Conservation (phyloP, 2,888 invertebrate species). For the Scaptomyza flava region DNA sequence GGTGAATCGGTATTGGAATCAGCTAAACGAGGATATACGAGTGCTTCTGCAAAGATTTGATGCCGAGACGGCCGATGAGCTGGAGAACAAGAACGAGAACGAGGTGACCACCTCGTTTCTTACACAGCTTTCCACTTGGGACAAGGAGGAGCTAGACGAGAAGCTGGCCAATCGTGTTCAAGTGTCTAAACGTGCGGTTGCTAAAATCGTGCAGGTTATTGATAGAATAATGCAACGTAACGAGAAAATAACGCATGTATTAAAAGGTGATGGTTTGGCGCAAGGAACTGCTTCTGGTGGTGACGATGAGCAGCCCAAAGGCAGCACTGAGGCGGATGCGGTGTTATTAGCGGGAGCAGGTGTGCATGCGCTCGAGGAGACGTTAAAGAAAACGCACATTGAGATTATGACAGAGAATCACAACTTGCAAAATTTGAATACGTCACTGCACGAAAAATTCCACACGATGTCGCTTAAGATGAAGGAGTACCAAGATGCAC, state of each 20-base stretch:
- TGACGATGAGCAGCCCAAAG: conserved; percentile 48
- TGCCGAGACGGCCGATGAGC: conserved; percentile 98
- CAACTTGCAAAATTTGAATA: conserved; percentile 95
- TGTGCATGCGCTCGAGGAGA: conserved; percentile 88
- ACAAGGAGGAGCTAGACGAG: conserved; percentile 98
- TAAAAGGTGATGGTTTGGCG: conserved; percentile 87
- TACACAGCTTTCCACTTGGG: conserved; percentile 98
- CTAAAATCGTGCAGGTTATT: conserved; percentile 98
- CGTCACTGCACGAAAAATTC: conserved; percentile 95
- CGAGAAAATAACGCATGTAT: conserved; percentile 95
- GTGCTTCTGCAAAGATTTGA: conserved; percentile 97
- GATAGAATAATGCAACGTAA: conserved; percentile 97
- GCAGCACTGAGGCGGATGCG: conserved; percentile 42
- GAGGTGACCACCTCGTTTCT: conserved; percentile 98
- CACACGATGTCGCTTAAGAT: conserved; percentile 96
- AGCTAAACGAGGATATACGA: conserved; percentile 98
- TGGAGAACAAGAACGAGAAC: conserved; percentile 97
- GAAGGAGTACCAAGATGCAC: conserved; percentile 90
- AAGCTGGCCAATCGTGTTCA: conserved; percentile 97
- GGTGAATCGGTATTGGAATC: conserved; percentile 98
- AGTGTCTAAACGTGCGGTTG: conserved; percentile 97
- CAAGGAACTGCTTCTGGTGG: conserved; percentile 37
- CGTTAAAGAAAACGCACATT: conserved; percentile 92
- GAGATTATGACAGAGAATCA: conserved; percentile 96
- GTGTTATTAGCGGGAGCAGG: conserved; percentile 28